phyloP scores from a whole-genome alignment of 2,113 vertebrate species.

The Nettapus auritus region DNA sequence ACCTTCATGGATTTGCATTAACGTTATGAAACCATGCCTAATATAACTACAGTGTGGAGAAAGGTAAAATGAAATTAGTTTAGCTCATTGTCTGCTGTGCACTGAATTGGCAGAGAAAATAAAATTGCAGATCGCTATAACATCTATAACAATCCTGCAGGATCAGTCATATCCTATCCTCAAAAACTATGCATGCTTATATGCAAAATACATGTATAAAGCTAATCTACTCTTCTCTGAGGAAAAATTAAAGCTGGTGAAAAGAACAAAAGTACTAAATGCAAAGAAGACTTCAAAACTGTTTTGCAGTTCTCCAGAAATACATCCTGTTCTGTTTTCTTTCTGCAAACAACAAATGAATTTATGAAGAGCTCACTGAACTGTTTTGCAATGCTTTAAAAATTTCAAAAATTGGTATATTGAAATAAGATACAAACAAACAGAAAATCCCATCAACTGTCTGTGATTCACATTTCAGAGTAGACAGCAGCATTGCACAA shows the following conservation, averaged over 20 bases:
- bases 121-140: neutral
- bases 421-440: slow-evolving; percentile 45
- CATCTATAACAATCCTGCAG: neutral
- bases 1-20: slow-evolving; percentile 43
- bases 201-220: neutral
- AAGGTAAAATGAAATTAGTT: slow-evolving; percentile 42
- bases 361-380: neutral
- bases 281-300: neutral
- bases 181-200: neutral
- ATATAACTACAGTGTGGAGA: slow-evolving; percentile 6
- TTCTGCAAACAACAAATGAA: neutral
- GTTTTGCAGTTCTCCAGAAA: neutral
- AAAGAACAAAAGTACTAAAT: neutral
- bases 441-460: neutral
- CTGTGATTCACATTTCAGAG: slow-evolving; percentile 53
- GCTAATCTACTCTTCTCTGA: neutral
- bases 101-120: slow-evolving; percentile 22
- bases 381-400: slow-evolving; percentile 9
- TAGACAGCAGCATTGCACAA: slow-evolving; percentile 60
- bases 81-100: neutral
- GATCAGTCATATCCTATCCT: neutral
- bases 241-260: neutral
- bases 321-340: neutral
- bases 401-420: slow-evolving; percentile 13
- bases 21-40: slow-evolving; percentile 11